Conservation (phyloP, 2,113 vertebrate genomes). For the Onychorhynchus coronatus region DNA sequence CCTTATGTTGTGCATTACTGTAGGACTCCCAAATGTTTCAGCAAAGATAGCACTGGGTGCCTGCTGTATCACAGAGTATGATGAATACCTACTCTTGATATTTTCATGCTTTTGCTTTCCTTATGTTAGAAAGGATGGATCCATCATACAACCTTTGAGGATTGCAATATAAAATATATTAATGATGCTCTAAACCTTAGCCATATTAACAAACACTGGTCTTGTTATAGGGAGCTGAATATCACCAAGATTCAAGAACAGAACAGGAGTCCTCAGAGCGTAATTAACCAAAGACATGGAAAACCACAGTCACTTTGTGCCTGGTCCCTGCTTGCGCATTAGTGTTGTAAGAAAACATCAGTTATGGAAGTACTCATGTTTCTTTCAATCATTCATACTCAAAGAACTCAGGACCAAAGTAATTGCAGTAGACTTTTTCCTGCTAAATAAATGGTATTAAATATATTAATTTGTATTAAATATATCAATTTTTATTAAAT, state of each 20-base stretch:
- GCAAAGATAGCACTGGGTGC: background rate
- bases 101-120: background rate
- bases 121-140: background rate
- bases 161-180: background rate
- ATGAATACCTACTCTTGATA: background rate
- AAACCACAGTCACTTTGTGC: background rate
- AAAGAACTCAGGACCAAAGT: background rate
- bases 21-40: background rate
- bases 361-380: background rate
- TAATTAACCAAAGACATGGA: background rate
- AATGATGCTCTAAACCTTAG: background rate
- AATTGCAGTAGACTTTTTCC: background rate
- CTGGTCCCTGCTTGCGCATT: background rate
- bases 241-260: background rate
- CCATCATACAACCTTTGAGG: background rate
- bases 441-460: background rate
- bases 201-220: background rate
- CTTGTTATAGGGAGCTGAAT: background rate
- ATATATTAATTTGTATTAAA: background rate
- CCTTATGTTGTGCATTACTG: background rate
- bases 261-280: background rate
- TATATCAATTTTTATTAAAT: background rate
- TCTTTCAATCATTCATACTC: background rate
- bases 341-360: background rate
- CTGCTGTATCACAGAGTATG: background rate